Percentiles rank a stretch among this genome's conserved stretches.
phyloP scores from a whole-genome alignment of 2,888 invertebrate species.

The Zootermopsis nevadensis region DNA sequence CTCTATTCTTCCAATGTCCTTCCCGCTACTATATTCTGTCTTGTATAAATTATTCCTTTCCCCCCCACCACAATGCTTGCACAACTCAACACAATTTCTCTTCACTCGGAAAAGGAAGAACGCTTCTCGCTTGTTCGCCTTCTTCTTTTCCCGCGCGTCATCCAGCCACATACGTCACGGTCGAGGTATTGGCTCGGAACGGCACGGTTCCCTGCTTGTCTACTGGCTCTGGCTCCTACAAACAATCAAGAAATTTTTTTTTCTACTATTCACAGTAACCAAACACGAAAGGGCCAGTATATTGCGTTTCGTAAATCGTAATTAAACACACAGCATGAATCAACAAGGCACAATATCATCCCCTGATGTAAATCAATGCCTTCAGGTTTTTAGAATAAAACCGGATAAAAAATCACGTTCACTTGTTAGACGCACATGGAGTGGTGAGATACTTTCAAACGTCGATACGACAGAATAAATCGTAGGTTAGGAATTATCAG shows the following conservation, averaged over 20 bases:
- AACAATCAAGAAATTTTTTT: background rate
- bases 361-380: too few relatives aligned
- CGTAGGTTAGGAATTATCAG: too few relatives aligned
- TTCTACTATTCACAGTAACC: background rate
- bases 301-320: too few relatives aligned
- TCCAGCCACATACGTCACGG: constrained; percentile 48
- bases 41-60: constrained; percentile 17
- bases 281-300: background rate
- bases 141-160: constrained; percentile 48
- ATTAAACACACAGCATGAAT: too few relatives aligned
- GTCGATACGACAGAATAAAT: too few relatives aligned
- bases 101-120: constrained; percentile 44
- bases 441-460: too few relatives aligned
- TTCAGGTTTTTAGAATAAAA: too few relatives aligned
- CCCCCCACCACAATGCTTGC: constrained; percentile 10
- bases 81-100: constrained; percentile 41
- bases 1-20: too few relatives aligned
- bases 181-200: constrained; percentile 43
- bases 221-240: constrained; percentile 22
- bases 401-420: too few relatives aligned
- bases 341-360: too few relatives aligned
- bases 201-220: constrained; percentile 38
- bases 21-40: background rate
- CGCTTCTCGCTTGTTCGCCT: constrained; percentile 44
- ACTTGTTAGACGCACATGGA: too few relatives aligned